phyloP scores from a whole-genome alignment of 2,888 invertebrate genomes.

The Gortyna flavago region DNA sequence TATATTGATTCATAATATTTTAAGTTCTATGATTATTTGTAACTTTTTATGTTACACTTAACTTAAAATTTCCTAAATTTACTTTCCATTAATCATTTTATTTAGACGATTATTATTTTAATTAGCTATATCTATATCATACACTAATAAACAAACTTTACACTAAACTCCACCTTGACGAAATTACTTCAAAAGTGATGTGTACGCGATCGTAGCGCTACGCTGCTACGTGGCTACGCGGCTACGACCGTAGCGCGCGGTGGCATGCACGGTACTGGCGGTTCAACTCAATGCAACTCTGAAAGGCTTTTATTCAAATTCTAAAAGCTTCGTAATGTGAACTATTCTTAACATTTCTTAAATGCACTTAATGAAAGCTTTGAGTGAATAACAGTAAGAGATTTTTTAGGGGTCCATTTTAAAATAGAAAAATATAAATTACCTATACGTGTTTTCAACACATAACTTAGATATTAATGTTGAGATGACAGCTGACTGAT shows the following conservation, averaged over 20 bases:
- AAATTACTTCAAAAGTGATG: slow-evolving; percentile 48
- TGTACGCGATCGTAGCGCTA: slow-evolving; percentile 55
- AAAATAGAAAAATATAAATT: no score
- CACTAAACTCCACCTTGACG: background rate
- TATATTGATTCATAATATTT: background rate
- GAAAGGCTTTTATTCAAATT: background rate
- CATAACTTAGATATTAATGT: background rate
- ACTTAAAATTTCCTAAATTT: background rate
- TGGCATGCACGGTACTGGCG: slow-evolving; percentile 41
- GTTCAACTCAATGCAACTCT: slow-evolving; percentile 25
- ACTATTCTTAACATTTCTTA: background rate
- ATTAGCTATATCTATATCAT: background rate
- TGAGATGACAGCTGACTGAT: background rate
- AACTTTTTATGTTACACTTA: background rate
- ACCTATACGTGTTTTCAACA: background rate
- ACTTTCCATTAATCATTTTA: background rate
- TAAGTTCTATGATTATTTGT: background rate
- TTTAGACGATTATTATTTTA: background rate
- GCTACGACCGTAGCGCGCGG: slow-evolving; percentile 70
- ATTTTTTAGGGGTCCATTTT: background rate
- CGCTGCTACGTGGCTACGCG: slow-evolving; percentile 57
- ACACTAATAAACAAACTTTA: background rate
- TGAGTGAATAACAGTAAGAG: background rate
- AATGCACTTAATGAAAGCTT: background rate
- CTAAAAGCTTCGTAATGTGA: background rate